These are phyloP conservation scores for Phrynocephalus versicolor DNA, from an alignment of 2,113 vertebrate genomes.

Conservation along the genomic window DNA sequence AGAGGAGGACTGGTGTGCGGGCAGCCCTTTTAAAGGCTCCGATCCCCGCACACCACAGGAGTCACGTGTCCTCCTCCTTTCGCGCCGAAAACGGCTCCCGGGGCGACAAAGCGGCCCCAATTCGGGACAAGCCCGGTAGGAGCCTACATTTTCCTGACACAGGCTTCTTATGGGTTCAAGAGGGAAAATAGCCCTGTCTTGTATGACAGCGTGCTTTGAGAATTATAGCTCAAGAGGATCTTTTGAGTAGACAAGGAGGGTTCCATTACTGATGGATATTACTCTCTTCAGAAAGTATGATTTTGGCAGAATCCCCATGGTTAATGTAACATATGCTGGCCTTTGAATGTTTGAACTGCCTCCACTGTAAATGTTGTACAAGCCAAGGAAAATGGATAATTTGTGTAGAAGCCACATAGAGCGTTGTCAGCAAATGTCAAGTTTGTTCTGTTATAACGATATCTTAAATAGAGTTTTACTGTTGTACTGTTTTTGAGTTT, in stretches of 20 bases:
- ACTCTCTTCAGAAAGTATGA: not conserved
- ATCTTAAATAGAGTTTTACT: not conserved
- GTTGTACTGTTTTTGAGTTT: not conserved
- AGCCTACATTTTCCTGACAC: not conserved
- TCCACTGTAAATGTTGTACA: not conserved
- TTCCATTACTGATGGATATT: not conserved
- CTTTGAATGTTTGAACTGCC: not conserved
- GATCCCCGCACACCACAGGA: too few relatives aligned
- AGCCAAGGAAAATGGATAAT: not conserved
- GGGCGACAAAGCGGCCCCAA: too few relatives aligned
- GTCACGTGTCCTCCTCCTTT: too few relatives aligned
- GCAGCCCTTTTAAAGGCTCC: too few relatives aligned
- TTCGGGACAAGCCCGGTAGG: too few relatives aligned
- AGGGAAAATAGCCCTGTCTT: not conserved
- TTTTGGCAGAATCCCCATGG: not conserved
- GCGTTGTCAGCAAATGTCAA: not conserved
- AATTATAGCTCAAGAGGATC: not conserved
- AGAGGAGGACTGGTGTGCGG: too few relatives aligned
- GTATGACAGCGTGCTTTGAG: not conserved
- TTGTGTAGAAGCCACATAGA: not conserved
- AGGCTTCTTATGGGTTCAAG: not conserved
- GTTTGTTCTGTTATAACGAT: not conserved
- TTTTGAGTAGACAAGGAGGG: not conserved
- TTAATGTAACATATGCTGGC: not conserved
- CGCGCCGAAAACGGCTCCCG: too few relatives aligned